A percentile compares a stretch with the other conserved stretches of the same genome.
Evolutionary conservation across 2,113 vertebrate species (phyloP).

Genomic region (Equus quagga): DNA sequence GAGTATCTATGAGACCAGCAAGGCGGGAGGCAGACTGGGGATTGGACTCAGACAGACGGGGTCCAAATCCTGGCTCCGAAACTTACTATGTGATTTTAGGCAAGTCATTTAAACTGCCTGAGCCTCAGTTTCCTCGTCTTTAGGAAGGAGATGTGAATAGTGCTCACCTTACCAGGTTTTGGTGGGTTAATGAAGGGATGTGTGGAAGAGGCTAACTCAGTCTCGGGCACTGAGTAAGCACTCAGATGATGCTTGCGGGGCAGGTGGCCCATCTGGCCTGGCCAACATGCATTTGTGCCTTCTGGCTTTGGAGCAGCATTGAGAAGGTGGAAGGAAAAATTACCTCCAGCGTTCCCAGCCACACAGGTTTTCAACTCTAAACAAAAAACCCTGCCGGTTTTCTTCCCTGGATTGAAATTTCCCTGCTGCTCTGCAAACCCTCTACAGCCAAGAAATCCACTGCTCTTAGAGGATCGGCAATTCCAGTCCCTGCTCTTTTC

Average conservation of each 20-base stretch:
- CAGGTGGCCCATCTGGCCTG: neutral
- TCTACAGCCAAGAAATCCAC: neutral
- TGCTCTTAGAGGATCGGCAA: neutral
- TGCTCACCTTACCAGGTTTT: neutral
- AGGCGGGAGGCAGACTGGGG: too few relatives aligned
- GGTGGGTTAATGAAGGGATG: neutral
- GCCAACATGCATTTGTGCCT: neutral
- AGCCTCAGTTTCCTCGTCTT: neutral
- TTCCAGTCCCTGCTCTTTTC: neutral
- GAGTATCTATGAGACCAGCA: neutral
- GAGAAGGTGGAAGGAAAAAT: neutral
- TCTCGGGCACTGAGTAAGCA: neutral
- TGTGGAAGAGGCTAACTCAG: neutral
- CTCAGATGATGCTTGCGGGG: neutral
- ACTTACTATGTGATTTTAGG: neutral
- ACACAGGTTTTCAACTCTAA: conserved; percentile 24
- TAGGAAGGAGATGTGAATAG: neutral
- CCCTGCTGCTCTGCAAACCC: neutral
- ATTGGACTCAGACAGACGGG: neutral
- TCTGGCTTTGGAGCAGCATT: conserved; percentile 15
- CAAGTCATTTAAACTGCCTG: neutral
- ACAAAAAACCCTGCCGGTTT: neutral
- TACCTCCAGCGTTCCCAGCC: neutral
- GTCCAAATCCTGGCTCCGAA: neutral
- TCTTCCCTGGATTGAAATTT: neutral